These are phyloP conservation scores for Karalla daura DNA, from an alignment of 2,797 vertebrate species.

Conservation along the genomic window DNA sequence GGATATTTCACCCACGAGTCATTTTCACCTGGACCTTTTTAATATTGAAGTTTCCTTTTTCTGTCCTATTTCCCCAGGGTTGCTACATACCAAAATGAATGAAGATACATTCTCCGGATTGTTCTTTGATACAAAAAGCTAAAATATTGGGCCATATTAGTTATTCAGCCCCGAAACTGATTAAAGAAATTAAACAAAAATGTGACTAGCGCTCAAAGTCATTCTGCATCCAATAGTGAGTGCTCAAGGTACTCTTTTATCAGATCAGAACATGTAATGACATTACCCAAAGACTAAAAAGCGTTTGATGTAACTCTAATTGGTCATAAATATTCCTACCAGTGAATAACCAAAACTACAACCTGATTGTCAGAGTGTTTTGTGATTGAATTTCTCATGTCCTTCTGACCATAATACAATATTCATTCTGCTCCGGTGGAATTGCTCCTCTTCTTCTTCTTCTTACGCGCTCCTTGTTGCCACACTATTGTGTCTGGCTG, in stretches of 20 bases:
- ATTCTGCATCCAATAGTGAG: background rate
- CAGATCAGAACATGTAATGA: background rate
- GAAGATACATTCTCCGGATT: background rate
- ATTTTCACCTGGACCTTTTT: slow-evolving; percentile 2
- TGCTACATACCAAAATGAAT: background rate
- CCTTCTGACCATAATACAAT: slow-evolving; percentile 6
- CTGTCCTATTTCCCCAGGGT: background rate
- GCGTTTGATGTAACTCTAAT: background rate
- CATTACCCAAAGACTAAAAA: background rate
- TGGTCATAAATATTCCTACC: background rate
- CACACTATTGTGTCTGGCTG: slow-evolving; percentile 48
- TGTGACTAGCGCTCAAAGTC: background rate
- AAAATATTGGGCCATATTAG: background rate
- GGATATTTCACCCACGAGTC: background rate
- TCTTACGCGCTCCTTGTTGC: slow-evolving; percentile 15
- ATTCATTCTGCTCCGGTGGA: background rate
- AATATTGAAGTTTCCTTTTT: slow-evolving; percentile 6
- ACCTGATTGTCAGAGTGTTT: slow-evolving; percentile 3
- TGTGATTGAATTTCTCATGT: slow-evolving; percentile 12
- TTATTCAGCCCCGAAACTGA: background rate
- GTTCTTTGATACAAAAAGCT: too few relatives aligned
- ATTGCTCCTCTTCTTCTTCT: slow-evolving; percentile 26
- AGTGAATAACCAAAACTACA: background rate
- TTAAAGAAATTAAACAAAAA: background rate
- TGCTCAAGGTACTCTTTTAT: background rate